Evolutionary conservation across 2,113 vertebrate species (phyloP).

Genomic region (Pteruthius melanotis): DNA sequence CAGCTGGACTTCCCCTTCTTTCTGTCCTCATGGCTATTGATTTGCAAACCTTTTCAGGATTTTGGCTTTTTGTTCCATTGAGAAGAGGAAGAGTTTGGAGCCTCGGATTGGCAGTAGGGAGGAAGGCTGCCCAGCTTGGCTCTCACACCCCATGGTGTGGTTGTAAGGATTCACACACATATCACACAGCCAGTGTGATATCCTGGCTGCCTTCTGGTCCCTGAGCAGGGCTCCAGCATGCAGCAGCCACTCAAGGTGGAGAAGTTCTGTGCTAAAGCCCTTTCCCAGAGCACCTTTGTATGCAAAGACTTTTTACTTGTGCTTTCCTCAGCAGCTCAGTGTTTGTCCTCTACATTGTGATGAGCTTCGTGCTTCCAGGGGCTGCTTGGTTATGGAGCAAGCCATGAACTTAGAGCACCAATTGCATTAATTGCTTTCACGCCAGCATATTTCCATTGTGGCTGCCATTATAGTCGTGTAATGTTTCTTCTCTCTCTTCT

Average conservation of each 20-base stretch:
- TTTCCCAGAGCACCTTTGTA: neutral
- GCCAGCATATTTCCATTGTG: slow-evolving; percentile 61
- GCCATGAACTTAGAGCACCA: slow-evolving; percentile 31
- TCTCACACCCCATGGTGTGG: neutral
- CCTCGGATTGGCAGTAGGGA: accelerated
- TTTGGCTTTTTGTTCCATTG: neutral
- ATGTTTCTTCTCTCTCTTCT: slow-evolving; percentile 62
- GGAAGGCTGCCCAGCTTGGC: neutral
- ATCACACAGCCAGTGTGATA: too few relatives aligned
- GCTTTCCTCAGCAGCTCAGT: neutral
- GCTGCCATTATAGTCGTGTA: slow-evolving; percentile 55
- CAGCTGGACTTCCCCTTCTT: neutral
- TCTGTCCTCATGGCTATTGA: neutral
- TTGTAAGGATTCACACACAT: neutral
- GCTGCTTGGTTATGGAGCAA: slow-evolving; percentile 36
- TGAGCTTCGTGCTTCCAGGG: neutral
- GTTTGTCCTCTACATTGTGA: neutral
- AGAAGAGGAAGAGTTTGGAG: neutral
- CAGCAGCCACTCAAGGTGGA: neutral
- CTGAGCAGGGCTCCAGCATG: accelerated
- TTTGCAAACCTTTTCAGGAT: neutral
- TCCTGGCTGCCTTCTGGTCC: neutral
- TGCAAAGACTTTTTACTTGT: neutral
- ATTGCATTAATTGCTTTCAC: slow-evolving; percentile 66
- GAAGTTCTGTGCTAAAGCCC: neutral